phyloP scores from a whole-genome alignment of 92 coral and sea anemone species.

The Paragorgia papillata region DNA sequence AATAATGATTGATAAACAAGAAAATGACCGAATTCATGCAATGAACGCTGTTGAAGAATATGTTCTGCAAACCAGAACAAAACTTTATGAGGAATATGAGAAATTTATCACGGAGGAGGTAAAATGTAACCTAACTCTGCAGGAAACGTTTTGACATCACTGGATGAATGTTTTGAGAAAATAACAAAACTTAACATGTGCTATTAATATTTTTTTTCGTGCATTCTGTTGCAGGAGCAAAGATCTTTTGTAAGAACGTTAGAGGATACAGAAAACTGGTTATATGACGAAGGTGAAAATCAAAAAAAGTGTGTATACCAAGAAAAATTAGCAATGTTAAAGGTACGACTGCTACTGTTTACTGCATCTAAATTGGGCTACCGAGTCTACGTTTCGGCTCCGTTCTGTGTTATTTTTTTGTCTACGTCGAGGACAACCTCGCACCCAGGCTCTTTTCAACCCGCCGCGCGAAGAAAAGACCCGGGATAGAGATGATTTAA shows the following conservation, averaged over 20 bases:
- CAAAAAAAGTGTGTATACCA: conserved; percentile 80
- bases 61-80: conserved; percentile 77
- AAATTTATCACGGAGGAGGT: conserved; percentile 77
- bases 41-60: conserved; percentile 91
- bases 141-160: no score
- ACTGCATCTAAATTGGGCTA: no score
- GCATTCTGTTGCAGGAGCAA: conserved; percentile 57
- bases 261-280: conserved; percentile 83
- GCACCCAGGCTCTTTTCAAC: no score
- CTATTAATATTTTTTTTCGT: no score
- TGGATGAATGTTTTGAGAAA: no score
- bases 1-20: conserved; percentile 82
- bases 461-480: no score
- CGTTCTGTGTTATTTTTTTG: no score
- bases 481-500: no score
- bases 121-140: background rate
- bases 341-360: conserved; percentile 53
- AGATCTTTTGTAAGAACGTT: conserved; percentile 58
- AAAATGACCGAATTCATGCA: conserved; percentile 78
- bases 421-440: no score
- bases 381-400: no score
- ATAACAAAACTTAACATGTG: no score
- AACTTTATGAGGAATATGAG: conserved; percentile 63
- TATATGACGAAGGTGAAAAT: conserved; percentile 93
- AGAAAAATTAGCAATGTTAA: conserved; percentile 73